Percentiles rank a stretch among this genome's conserved stretches.
phyloP scores from a whole-genome alignment of 2,113 vertebrate species.

The Pangasianodon hypophthalmus region DNA sequence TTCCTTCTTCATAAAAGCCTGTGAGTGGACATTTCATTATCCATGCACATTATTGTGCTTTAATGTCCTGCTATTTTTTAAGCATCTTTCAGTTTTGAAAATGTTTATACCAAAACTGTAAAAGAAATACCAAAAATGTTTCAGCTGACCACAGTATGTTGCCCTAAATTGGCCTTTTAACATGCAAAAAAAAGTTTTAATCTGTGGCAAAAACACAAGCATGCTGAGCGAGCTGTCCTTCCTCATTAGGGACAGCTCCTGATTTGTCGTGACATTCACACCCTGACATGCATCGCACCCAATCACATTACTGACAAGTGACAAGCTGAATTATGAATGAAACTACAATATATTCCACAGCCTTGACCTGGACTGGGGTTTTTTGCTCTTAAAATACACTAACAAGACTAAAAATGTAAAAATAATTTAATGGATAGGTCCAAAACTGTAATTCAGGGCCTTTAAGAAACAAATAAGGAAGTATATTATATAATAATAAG shows the following conservation, averaged over 20 bases:
- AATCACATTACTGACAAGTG: constrained; percentile 67
- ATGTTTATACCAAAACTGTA: no score
- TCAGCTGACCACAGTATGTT: constrained; percentile 26
- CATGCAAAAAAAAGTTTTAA: constrained; percentile 31
- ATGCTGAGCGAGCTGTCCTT: constrained; percentile 50
- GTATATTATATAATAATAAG: not conserved
- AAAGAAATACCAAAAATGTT: not conserved
- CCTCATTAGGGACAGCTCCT: constrained; percentile 57
- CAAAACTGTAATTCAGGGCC: not conserved
- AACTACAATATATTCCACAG: constrained; percentile 42
- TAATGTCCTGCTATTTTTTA: not conserved
- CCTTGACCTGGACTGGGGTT: constrained; percentile 44
- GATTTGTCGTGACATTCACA: constrained; percentile 61
- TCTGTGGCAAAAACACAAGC: not conserved
- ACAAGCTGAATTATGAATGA: constrained; percentile 71
- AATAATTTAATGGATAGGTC: not conserved
- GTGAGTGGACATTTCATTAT: not conserved
- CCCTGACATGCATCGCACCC: constrained; percentile 70
- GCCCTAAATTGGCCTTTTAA: constrained; percentile 24
- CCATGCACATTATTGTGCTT: not conserved
- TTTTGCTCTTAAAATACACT: constrained; percentile 18
- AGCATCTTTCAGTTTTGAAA: not conserved
- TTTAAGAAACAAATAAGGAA: not conserved
- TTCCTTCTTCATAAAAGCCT: not conserved
- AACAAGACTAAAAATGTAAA: not conserved